These are phyloP conservation scores for Platysternon megacephalum DNA, from an alignment of 2,113 vertebrate species.

Conservation along the genomic window DNA sequence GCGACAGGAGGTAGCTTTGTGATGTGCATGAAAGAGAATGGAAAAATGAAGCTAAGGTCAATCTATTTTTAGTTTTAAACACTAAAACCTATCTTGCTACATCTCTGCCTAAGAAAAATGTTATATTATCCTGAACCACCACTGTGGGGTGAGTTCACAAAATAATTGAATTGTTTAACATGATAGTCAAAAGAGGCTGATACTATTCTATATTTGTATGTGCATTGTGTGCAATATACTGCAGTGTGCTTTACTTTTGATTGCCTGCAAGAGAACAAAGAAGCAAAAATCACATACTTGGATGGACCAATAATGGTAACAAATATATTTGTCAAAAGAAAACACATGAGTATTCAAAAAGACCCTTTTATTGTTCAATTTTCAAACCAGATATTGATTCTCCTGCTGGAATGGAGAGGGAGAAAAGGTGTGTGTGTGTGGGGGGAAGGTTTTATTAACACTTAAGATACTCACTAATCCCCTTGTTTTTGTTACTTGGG, in stretches of 20 bases:
- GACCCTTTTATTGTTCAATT: not conserved
- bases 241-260: fast-evolving
- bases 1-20: not conserved
- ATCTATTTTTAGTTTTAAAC: constrained; percentile 64
- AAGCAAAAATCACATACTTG: not conserved
- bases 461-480: not conserved
- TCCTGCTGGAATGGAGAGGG: not conserved
- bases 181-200: not conserved
- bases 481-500: not conserved
- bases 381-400: fast-evolving
- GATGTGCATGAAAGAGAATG: not conserved
- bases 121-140: not conserved
- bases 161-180: not conserved
- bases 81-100: constrained; percentile 46
- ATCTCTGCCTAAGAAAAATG: constrained; percentile 19
- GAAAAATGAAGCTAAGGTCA: constrained; percentile 58
- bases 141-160: constrained; percentile 32
- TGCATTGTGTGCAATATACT: not conserved
- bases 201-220: not conserved
- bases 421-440: not conserved
- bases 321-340: not conserved
- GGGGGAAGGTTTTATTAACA: not conserved
- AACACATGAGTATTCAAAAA: not conserved
- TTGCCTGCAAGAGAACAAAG: not conserved
- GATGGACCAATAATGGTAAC: not conserved